Base-by-base conservation (phyloP, 2,113 vertebrate species). In the Galeopterus variegatus region DNA sequence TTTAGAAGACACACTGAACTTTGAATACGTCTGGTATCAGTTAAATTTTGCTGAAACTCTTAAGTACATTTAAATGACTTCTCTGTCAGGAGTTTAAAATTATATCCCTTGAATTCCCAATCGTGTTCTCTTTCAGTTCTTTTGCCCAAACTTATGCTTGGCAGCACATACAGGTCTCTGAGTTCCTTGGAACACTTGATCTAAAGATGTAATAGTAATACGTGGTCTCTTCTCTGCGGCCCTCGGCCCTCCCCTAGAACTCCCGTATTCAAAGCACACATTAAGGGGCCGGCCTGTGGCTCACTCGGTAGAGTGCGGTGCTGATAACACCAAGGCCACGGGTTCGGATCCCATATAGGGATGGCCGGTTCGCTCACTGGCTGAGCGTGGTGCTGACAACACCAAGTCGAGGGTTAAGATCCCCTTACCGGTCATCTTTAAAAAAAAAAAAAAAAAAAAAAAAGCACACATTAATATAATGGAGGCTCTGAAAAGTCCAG, bases 1-100 rank as follows among this genome's bases (percentile, higher is more conserved):
- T 90, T 87, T 87, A 62, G 23, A 69, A 64, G 52, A 52, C 50
- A 69, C 4, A 58, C 1, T 48, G 28, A 84, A 80, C 24, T 82
- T 88, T 62, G 41, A 75, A 67, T 14, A 28, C 56, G 21, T 36
- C 18, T 93, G 50, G 0, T 76, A 8, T 77, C 41, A 81, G 62
- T 85, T 75, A 58, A 48, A 60, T 80, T 79, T 90, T 87, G 8
- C 15, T 13, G 13, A 77, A 48, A 48, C 14, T 84, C 14, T 67
- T 60, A 84, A 69, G 18, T 82, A 64, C 6, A 36, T 26, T 80
- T 62, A 41, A 41, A 41, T 41, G 65, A 28, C 88, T 48, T 60
- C 76, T 92, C 70, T 64, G 19, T 91, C 52, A 85, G 76, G 60
- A 88, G 36, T 56, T 84, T 76, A 77, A 88, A 93, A 45, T 93